Percentiles rank a stretch among this genome's conserved stretches.
These are phyloP conservation scores for Dasyurus viverrinus DNA, from an alignment of 2,113 vertebrate species.

Conservation along the genomic window DNA sequence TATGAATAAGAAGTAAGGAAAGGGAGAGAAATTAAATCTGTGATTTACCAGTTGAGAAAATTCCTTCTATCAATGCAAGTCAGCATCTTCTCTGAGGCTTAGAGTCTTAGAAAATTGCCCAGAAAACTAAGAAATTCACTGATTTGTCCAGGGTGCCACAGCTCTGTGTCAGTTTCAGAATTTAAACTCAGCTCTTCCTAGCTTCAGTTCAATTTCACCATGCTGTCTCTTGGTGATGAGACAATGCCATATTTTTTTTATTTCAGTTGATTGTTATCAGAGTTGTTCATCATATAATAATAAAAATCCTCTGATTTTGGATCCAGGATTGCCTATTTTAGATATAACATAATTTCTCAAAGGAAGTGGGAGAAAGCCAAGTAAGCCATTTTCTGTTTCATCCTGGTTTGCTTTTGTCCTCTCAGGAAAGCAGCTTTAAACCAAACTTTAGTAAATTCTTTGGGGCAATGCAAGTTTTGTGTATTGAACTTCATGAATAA, in stretches of 20 bases:
- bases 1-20: neutral
- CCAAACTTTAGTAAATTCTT: constrained; percentile 65
- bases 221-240: neutral
- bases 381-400: constrained; percentile 79
- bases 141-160: neutral
- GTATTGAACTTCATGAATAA: constrained; percentile 80
- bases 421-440: constrained; percentile 82
- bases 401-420: constrained; percentile 84
- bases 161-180: neutral
- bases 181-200: neutral
- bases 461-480: constrained; percentile 70
- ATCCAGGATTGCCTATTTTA: constrained; percentile 81
- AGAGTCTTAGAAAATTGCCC: neutral
- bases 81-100: neutral
- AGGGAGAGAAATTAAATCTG: neutral
- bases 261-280: constrained; percentile 80
- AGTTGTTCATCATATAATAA: constrained; percentile 77
- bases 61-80: neutral
- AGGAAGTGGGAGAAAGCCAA: constrained; percentile 79
- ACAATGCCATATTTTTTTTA: constrained; percentile 70
- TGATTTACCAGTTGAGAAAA: neutral
- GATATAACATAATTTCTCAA: constrained; percentile 80
- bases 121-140: neutral
- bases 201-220: neutral
- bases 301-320: constrained; percentile 80